Conservation (phyloP, 2,797 vertebrate species). For the Dendrocincla fuliginosa region DNA sequence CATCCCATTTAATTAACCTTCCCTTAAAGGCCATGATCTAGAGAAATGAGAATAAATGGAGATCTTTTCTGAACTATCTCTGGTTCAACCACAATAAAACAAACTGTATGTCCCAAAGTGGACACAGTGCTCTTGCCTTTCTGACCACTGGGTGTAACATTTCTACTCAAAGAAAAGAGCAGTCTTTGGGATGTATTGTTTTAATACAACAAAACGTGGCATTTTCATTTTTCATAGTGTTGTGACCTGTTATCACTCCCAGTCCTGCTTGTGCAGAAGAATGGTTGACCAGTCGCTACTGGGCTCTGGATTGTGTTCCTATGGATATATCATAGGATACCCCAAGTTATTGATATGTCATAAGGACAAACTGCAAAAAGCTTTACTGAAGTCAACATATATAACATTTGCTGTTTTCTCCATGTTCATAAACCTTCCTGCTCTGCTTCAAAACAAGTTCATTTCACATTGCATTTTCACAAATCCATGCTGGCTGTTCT, state of each 20-base stretch:
- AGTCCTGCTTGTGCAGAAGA: neutral
- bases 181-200: neutral
- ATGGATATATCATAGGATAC: neutral
- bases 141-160: neutral
- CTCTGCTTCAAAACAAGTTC: neutral
- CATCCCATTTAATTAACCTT: accelerated
- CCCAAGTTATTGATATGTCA: neutral
- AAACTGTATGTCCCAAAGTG: neutral
- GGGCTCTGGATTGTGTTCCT: neutral
- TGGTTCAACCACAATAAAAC: neutral
- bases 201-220: neutral
- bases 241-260: neutral
- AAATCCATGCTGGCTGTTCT: neutral
- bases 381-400: neutral
- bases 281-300: neutral
- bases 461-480: neutral
- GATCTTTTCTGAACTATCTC: neutral
- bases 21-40: neutral
- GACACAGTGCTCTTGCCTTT: neutral
- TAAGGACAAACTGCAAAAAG: neutral
- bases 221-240: neutral
- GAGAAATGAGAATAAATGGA: neutral
- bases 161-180: neutral
- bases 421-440: neutral
- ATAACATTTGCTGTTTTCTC: neutral